A percentile compares a stretch with the other conserved stretches of the same genome.
phyloP scores from a whole-genome alignment of 2,888 invertebrate species.

The Timandra comae region DNA sequence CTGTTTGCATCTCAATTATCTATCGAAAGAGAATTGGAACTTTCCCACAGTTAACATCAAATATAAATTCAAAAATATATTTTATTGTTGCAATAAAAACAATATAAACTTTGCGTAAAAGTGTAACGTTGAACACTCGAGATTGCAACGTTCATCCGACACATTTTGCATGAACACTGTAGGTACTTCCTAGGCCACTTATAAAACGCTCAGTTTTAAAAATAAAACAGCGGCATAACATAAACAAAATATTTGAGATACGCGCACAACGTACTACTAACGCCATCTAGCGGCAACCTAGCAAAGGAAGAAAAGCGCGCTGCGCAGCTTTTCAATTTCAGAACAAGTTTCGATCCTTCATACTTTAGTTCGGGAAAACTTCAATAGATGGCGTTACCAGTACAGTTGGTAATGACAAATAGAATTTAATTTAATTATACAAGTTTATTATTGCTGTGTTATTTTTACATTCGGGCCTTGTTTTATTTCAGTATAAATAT shows the following conservation, averaged over 20 bases:
- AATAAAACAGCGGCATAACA: slow-evolving; percentile 58
- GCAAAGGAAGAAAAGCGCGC: too few relatives aligned
- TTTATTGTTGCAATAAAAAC: slow-evolving; percentile 29
- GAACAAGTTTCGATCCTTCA: slow-evolving; percentile 19
- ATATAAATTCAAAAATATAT: slow-evolving; percentile 30
- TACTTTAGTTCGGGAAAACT: slow-evolving; percentile 5
- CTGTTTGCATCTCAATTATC: slow-evolving; percentile 14
- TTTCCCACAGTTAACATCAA: slow-evolving; percentile 29
- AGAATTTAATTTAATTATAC: slow-evolving; percentile 17
- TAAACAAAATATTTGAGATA: slow-evolving; percentile 43
- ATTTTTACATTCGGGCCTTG: slow-evolving; percentile 22
- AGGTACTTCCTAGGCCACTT: slow-evolving; percentile 65
- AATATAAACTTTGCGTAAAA: slow-evolving; percentile 32
- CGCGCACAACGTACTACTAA: slow-evolving; percentile 22
- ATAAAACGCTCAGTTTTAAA: slow-evolving; percentile 65
- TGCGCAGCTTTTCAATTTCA: slow-evolving; percentile 11
- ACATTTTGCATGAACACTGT: slow-evolving; percentile 42
- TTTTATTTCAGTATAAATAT: slow-evolving; percentile 19
- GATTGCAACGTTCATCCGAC: slow-evolving; percentile 32
- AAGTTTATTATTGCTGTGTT: slow-evolving; percentile 23
- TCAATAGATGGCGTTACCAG: slow-evolving; percentile 30
- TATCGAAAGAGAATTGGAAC: slow-evolving; percentile 25
- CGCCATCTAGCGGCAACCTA: slow-evolving; percentile 42
- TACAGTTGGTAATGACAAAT: slow-evolving; percentile 12
- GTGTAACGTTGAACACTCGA: slow-evolving; percentile 36